phyloP scores from a whole-genome alignment of 2,888 invertebrate species.

The Pristionchus japonicus region DNA sequence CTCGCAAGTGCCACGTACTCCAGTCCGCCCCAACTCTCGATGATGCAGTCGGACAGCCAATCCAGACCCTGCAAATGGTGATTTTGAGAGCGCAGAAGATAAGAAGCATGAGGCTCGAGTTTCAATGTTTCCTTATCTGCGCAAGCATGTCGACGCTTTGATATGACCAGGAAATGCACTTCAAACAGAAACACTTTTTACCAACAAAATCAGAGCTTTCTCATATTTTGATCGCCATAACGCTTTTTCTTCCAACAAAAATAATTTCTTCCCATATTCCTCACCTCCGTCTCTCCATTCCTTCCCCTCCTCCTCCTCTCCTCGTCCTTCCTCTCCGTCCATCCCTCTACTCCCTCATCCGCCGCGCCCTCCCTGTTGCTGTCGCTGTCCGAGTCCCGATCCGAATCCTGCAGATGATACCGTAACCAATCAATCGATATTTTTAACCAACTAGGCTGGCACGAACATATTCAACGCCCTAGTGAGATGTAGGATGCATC shows the following conservation, averaged over 20 bases:
- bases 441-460: too few relatives aligned
- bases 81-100: neutral
- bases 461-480: neutral
- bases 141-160: too few relatives aligned
- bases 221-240: too few relatives aligned
- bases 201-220: too few relatives aligned
- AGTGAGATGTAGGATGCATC: neutral
- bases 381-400: neutral
- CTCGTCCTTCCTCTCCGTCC: constrained; percentile 2
- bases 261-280: neutral
- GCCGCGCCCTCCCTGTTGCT: neutral
- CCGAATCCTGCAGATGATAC: neutral
- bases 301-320: neutral
- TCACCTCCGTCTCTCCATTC: neutral
- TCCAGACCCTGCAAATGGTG: constrained; percentile 8
- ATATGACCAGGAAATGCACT: too few relatives aligned
- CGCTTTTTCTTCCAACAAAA: neutral
- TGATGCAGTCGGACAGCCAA: constrained; percentile 38
- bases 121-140: neutral
- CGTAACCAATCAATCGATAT: neutral
- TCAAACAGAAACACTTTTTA: too few relatives aligned
- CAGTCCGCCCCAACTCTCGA: constrained; percentile 41
- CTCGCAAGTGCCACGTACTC: constrained; percentile 38
- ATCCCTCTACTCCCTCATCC: constrained; percentile 39
- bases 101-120: neutral